These are phyloP conservation scores for Saccopteryx bilineata DNA, from an alignment of 2,113 vertebrate species.

Conservation along the genomic window DNA sequence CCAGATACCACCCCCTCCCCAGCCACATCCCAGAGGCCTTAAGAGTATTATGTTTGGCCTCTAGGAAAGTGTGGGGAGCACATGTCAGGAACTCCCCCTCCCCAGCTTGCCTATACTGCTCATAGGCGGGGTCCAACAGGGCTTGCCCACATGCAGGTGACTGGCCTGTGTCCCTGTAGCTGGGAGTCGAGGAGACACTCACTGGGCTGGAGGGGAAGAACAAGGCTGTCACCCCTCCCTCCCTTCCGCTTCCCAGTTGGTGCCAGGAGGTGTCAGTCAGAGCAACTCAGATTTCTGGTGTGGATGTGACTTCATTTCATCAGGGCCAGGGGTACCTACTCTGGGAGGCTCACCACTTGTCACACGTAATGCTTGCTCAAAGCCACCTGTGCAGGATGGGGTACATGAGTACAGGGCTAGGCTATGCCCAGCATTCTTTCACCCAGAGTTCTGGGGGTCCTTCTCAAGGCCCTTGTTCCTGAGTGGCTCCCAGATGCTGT, in stretches of 20 bases:
- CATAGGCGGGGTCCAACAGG: neutral
- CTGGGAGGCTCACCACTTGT: neutral
- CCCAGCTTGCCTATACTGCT: neutral
- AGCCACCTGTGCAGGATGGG: neutral
- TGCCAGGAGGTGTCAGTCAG: neutral
- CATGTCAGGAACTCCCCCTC: neutral
- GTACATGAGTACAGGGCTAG: neutral
- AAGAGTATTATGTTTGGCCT: neutral
- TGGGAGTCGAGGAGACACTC: neutral
- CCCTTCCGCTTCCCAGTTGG: neutral
- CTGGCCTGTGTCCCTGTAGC: neutral
- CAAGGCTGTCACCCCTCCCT: neutral
- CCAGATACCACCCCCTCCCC: neutral
- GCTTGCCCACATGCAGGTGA: neutral
- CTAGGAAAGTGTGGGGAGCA: neutral
- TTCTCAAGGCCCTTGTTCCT: constrained; percentile 32
- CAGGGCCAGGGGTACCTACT: neutral
- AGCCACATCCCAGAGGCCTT: neutral
- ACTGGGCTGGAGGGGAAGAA: neutral
- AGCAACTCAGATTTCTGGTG: neutral
- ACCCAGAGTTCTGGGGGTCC: neutral
- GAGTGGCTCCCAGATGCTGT: constrained; percentile 47
- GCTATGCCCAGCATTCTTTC: neutral
- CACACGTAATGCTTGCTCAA: neutral
- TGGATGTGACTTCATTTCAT: neutral